These are phyloP conservation scores for Sarcophaga variegata DNA, from an alignment of 2,888 invertebrate genomes.

Conservation along the genomic window DNA sequence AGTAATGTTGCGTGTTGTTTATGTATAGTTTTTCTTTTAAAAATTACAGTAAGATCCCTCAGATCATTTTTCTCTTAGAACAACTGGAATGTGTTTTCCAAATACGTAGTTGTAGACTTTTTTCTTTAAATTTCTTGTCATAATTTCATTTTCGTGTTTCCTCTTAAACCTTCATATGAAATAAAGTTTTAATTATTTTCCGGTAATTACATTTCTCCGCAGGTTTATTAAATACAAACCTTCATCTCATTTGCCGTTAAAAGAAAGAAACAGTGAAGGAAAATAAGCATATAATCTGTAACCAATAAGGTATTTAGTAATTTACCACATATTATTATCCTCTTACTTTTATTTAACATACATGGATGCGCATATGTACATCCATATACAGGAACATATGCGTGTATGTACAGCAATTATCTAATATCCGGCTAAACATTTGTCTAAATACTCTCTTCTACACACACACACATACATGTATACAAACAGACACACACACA, in stretches of 20 bases:
- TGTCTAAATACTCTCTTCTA: background rate
- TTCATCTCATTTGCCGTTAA: background rate
- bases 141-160: background rate
- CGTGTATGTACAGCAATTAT: slow-evolving; percentile 23
- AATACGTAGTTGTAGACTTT: no score
- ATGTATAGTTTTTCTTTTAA: no score
- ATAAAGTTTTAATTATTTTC: slow-evolving; percentile 17
- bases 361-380: slow-evolving; percentile 13
- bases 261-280: background rate
- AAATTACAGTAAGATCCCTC: no score
- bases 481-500: background rate
- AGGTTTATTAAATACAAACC: slow-evolving; percentile 40
- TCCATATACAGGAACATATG: background rate
- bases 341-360: slow-evolving; percentile 1
- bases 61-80: no score
- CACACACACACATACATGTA: background rate
- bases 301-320: slow-evolving; percentile 56
- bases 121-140: background rate
- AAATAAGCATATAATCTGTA: slow-evolving; percentile 34
- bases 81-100: no score
- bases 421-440: slow-evolving; percentile 31
- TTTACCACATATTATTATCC: slow-evolving; percentile 43
- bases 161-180: background rate
- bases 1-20: no score
- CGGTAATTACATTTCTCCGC: slow-evolving; percentile 51